phyloP scores from a whole-genome alignment of 2,888 invertebrate species.

The Polylopha cassiicola region DNA sequence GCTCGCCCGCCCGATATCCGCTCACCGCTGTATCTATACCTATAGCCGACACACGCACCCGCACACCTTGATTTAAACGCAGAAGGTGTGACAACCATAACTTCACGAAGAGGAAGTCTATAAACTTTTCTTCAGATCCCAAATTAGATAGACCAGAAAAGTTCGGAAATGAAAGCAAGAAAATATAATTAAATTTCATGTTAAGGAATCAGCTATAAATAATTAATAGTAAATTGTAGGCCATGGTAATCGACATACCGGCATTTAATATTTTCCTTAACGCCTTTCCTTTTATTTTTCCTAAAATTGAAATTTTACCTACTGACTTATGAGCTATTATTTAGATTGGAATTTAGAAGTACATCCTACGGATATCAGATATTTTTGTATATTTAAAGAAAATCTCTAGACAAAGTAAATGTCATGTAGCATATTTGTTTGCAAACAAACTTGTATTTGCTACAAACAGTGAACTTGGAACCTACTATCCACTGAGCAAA shows the following conservation, averaged over 20 bases:
- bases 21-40: slow-evolving; percentile 63
- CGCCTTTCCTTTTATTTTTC: too few relatives aligned
- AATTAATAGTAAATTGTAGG: too few relatives aligned
- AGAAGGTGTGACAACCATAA: slow-evolving; percentile 36
- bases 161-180: slow-evolving; percentile 18
- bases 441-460: slow-evolving; percentile 1
- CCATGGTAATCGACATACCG: too few relatives aligned
- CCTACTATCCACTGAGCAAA: slow-evolving; percentile 28
- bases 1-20: slow-evolving; percentile 67
- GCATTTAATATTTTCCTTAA: too few relatives aligned
- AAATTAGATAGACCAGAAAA: slow-evolving; percentile 18
- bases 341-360: too few relatives aligned
- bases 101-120: slow-evolving; percentile 24
- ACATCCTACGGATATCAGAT: too few relatives aligned
- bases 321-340: too few relatives aligned
- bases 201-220: too few relatives aligned
- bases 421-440: slow-evolving; percentile 8
- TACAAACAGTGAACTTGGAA: background rate
- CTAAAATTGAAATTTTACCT: too few relatives aligned
- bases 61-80: slow-evolving; percentile 65
- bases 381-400: too few relatives aligned
- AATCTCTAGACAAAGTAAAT: background rate
- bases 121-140: slow-evolving; percentile 27
- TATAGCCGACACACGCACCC: slow-evolving; percentile 37
- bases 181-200: too few relatives aligned